Evolutionary conservation across 1,140 invertebrate species (phyloP), one percentile per base, ranked within the genome.

Genomic region (Eumeta japonica): DNA sequence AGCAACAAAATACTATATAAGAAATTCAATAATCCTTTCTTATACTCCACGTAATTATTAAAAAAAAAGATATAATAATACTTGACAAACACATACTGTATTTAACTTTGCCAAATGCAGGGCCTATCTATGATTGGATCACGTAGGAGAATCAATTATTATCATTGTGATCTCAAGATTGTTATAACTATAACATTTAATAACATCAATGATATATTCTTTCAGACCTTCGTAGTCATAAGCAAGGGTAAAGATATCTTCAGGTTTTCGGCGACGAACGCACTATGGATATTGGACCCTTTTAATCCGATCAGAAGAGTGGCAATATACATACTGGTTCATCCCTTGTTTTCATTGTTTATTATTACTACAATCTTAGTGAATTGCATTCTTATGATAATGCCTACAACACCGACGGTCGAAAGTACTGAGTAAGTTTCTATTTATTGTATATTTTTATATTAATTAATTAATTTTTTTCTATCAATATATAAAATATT

Each of bases 161-260:
- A n/a, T n/a, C n/a, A n/a, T n/a, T n/a, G n/a, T n/a, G n/a, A n/a
- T n/a, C n/a, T n/a, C n/a, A n/a, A n/a, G n/a, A n/a, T n/a, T n/a
- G 20, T n/a, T 7, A 24, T 24, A 7, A n/a, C n/a, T 24, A 24
- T 5, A n/a, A 24, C 5, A 7, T 24, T 24, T 24, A 7, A 24
- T 5, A 7, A 24, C n/a, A 24, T 5, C 20, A 24, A 24, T 24
- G n/a, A 24, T 24, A 24, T 24, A n/a, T 76, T 62, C 62, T 83
- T 85, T 38, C 83, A 97, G 94, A 97, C 94, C 70, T 97, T 97
- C 82, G 88, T 96, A 81, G 94, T 98, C 59, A 83, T 98, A 77
- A 97, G 92, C 81, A 96, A 90, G 83, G 94, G 94, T 79, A 95
- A 93, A 83, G 92, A 95, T 80, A 96, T 98, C 81, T 97, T 94